Conservation (phyloP, 2,113 vertebrate genomes). For the Cathartes aura region DNA sequence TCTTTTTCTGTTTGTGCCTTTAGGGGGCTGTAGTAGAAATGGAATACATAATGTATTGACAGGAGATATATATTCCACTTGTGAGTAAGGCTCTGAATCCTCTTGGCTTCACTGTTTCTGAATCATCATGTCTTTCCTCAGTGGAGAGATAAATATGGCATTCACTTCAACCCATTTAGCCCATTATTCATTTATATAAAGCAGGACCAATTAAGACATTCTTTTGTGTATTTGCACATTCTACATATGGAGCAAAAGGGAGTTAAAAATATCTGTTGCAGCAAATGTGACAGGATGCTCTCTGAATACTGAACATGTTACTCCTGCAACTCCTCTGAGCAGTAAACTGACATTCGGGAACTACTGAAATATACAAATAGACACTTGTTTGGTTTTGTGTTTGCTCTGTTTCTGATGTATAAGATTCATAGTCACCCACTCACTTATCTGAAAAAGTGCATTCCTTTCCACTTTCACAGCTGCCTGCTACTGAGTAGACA, state of each 20-base stretch:
- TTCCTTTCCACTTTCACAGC: neutral
- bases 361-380: slow-evolving; percentile 6
- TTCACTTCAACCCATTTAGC: slow-evolving; percentile 80
- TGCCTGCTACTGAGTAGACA: neutral
- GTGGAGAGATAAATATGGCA: slow-evolving; percentile 80
- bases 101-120: slow-evolving; percentile 74
- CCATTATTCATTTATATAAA: slow-evolving; percentile 83
- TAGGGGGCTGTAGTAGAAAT: slow-evolving; percentile 73
- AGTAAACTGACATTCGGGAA: neutral
- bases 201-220: slow-evolving; percentile 78
- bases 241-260: slow-evolving; percentile 72
- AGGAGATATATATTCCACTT: slow-evolving; percentile 77
- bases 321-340: slow-evolving; percentile 16
- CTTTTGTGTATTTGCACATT: slow-evolving; percentile 79
- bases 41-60: slow-evolving; percentile 77
- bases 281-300: slow-evolving; percentile 72
- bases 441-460: neutral
- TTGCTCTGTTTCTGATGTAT: neutral
- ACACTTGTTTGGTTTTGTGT: slow-evolving; percentile 24
- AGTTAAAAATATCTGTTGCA: slow-evolving; percentile 79
- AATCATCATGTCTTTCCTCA: slow-evolving; percentile 78
- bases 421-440: neutral
- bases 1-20: slow-evolving; percentile 72
- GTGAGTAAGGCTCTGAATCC: slow-evolving; percentile 64
- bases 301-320: slow-evolving; percentile 52